A percentile compares a stretch with the other conserved stretches of the same genome.
These are phyloP conservation scores for Harpegnathos saltator DNA, from an alignment of 1,140 invertebrate species.

Conservation along the genomic window DNA sequence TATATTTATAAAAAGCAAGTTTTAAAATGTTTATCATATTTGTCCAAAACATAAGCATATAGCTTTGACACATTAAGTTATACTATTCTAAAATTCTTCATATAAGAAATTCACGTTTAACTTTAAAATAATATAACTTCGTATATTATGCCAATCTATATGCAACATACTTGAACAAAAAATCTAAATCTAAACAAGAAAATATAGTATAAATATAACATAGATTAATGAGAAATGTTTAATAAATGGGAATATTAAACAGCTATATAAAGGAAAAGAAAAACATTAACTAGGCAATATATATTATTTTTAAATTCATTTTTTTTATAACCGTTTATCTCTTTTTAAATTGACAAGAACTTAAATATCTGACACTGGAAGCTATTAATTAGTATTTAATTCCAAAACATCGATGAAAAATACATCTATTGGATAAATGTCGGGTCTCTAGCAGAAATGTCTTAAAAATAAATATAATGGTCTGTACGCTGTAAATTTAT, in stretches of 20 bases:
- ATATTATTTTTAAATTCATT: neutral
- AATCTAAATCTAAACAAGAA: neutral
- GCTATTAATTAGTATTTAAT: neutral
- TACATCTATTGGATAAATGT: neutral
- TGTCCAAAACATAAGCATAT: too few relatives aligned
- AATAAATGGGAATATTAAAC: too few relatives aligned
- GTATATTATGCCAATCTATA: too few relatives aligned
- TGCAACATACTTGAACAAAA: too few relatives aligned
- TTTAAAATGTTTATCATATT: neutral
- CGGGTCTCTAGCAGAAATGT: neutral
- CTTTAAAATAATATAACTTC: too few relatives aligned
- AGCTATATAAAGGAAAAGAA: neutral
- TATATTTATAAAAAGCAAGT: constrained; percentile 18
- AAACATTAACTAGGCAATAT: neutral
- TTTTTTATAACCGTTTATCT: neutral
- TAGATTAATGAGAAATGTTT: neutral
- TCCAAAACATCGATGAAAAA: neutral
- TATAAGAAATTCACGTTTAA: too few relatives aligned
- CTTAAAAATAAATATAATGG: constrained; percentile 22
- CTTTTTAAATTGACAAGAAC: neutral
- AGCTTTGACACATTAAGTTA: too few relatives aligned
- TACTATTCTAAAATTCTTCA: too few relatives aligned
- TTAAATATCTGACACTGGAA: neutral
- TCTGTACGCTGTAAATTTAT: constrained; percentile 3
- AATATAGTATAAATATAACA: neutral